These are phyloP conservation scores for Mellilla xanthometata DNA, from an alignment of 2,888 invertebrate genomes.

Conservation along the genomic window DNA sequence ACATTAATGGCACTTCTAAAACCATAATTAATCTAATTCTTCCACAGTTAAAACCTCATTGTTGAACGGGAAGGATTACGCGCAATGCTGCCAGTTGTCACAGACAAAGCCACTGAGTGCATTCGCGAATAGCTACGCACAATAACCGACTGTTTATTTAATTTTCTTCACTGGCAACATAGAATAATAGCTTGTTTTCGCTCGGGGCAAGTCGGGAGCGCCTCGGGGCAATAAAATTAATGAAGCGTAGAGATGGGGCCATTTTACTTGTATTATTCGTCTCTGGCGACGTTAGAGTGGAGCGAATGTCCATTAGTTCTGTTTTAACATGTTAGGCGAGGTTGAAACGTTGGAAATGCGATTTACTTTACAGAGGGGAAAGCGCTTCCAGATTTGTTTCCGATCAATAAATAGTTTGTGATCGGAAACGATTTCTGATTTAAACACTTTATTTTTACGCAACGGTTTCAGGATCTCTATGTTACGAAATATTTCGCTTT, in stretches of 20 bases:
- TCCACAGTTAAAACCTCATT: slow-evolving; percentile 37
- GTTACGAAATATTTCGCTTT: too few relatives aligned
- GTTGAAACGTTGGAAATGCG: slow-evolving; percentile 82
- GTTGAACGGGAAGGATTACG: slow-evolving; percentile 74
- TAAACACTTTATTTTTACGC: slow-evolving; percentile 21
- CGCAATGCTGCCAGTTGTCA: slow-evolving; percentile 75
- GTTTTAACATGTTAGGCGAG: slow-evolving; percentile 83
- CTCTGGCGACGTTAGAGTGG: slow-evolving; percentile 80
- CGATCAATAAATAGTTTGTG: slow-evolving; percentile 71
- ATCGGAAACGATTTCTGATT: slow-evolving; percentile 56
- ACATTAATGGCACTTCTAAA: slow-evolving; percentile 12
- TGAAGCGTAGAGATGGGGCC: slow-evolving; percentile 83
- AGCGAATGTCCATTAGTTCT: slow-evolving; percentile 83
- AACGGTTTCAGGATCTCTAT: too few relatives aligned
- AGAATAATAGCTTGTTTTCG: slow-evolving; percentile 78
- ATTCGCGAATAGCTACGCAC: slow-evolving; percentile 56
- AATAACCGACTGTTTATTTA: slow-evolving; percentile 78
- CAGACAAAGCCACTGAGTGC: slow-evolving; percentile 67
- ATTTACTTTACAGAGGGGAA: slow-evolving; percentile 78
- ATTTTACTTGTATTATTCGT: slow-evolving; percentile 83
- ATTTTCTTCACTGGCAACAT: slow-evolving; percentile 70
- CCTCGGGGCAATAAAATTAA: slow-evolving; percentile 82
- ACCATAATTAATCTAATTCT: too few relatives aligned
- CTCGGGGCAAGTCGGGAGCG: slow-evolving; percentile 63
- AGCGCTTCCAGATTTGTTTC: slow-evolving; percentile 69